Base-by-base conservation (phyloP, 2,113 vertebrate genomes). In the Meles meles region DNA sequence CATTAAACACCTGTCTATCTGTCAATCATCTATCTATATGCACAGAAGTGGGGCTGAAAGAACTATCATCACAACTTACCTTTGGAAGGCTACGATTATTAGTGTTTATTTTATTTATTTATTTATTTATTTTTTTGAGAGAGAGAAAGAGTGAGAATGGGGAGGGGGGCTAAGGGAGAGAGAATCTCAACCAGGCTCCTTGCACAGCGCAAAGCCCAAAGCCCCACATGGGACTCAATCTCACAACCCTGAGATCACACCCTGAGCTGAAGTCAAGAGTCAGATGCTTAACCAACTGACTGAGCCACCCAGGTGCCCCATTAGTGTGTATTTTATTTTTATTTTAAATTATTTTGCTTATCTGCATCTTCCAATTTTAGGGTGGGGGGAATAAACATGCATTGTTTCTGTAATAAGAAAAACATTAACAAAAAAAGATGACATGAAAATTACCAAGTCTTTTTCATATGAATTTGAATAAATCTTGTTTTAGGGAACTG, bases 331-430 rank as follows among this genome's bases (percentile, higher is more conserved):
- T 83, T 57, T 57, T 57, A 57, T 57, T 57, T 69, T 87, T 69
- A 55, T 83, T 92, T 95, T 85, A 57, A 92, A 69, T 80, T 84
- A 31, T 8, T 92, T 67, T 65, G 31, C 79, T 91, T 87, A 52
- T 87, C 18, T 79, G 8, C 9, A 25, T 71, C 42, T 82, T 81
- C 49, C 31, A 55, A 21, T n/a, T 81, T 52, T 52, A 20, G 31
- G 47, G 76, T 9, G 2, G 31, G 29, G 37, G 27, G 77, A 65
- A 89, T 84, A 74, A 74, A 74, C 42, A 44, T 13, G 15, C 37
- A 81, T 21, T 63, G 31, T 31, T 95, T 91, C 63, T 90, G 29
- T 72, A 89, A 85, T 85, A 49, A 88, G n/a, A 80, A 88, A 94
- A 85, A 79, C 15, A 55, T 59, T 44, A 76, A 86, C 31, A 76